Base-by-base conservation (phyloP, 2,797 vertebrate species). In the Buceros bicornis region DNA sequence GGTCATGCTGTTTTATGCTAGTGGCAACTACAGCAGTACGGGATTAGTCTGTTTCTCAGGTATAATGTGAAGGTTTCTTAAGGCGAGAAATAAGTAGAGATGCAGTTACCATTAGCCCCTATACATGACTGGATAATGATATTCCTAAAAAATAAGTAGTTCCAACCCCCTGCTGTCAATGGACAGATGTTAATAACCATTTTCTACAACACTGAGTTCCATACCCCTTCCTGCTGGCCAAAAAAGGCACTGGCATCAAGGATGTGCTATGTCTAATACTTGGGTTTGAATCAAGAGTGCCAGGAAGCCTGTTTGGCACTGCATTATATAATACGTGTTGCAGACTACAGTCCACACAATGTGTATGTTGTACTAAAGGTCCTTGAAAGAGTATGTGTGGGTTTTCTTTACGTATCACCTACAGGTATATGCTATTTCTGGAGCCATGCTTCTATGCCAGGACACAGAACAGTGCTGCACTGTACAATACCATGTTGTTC, bases 351-450 rank as follows among this genome's bases (percentile, higher is more conserved):
- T 93, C 51, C 20, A 43, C 85, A 94, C 87, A 96, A 91, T 96
- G 51, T 40, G 16, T 21, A 6, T 77, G 64, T 95, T 96, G 93
- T 95, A 45, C 62, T 93, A 35, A 82, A 64, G 66, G 50, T 50
- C 53, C 73, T 87, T 79, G 82, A 84, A 96, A 90, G 80, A 21
- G 2, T 56, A 9, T 11, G 35, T 86, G 65, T 66, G 85, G 61
- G 17, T 72, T 96, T 97, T 90, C 51, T 95, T 90, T 77, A 90
- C 93, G 42, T 50, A 60, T 95, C 94, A 94, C 82, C 89, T 66
- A 19, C 56, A 84, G 90, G 77, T 92, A 89, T 73, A 26, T 31
- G 43, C 85, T 90, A 21, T 90, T 95, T 50, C 91, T 96, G 93
- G 94, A 94, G 51, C 80, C 28, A 1, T 5, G 57, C 31, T 92